Base-by-base conservation (phyloP, 1,140 invertebrate genomes). In the Prorops nasuta region DNA sequence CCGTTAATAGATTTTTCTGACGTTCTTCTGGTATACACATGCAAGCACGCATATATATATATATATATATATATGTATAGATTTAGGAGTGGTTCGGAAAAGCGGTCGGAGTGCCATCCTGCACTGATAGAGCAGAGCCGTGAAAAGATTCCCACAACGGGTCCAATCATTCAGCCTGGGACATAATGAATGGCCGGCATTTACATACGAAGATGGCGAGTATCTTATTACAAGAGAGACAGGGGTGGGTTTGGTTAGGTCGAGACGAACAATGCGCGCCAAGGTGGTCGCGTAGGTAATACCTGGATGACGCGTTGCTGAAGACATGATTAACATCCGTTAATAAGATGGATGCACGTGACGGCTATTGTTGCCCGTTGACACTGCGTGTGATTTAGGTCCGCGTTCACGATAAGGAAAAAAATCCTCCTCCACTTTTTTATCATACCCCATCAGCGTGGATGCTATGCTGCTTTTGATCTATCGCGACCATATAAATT, bases 241-340 rank as follows among this genome's bases (percentile, higher is more conserved):
- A 63, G 54, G 71, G 71, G 60, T 71, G 64, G 64, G 56, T 39
- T 24, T 43, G 38, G 51, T 54, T 54, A 46, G 43, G 51, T 56
- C 20, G 6, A 10, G 6, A 4, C 15, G 6, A 3, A 3, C 15
- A 8, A n/a, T 35, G 6, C 15, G 9, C 34, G 56, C 51, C 52
- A 18, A 43, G 46, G 54, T 47, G 74, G 76, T 77, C 76, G 73
- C 54, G 49, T 21, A 60, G 64, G 67, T 72, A 74, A 77, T 73
- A 61, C 71, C 50, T 50, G 66, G 57, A 69, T 65, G 67, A 72
- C 73, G 71, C 66, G 75, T 66, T 69, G 71, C 64, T 72, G 74
- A 78, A 76, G 76, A 76, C 74, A 70, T 69, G 74, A 76, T 77
- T 76, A 76, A 77, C 72, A 77, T 78, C 73, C 71, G 71, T 72